Percentiles rank a stretch among this genome's conserved stretches.
Evolutionary conservation across 2,113 vertebrate species (phyloP).

Genomic region (Epinephelus fuscoguttatus): DNA sequence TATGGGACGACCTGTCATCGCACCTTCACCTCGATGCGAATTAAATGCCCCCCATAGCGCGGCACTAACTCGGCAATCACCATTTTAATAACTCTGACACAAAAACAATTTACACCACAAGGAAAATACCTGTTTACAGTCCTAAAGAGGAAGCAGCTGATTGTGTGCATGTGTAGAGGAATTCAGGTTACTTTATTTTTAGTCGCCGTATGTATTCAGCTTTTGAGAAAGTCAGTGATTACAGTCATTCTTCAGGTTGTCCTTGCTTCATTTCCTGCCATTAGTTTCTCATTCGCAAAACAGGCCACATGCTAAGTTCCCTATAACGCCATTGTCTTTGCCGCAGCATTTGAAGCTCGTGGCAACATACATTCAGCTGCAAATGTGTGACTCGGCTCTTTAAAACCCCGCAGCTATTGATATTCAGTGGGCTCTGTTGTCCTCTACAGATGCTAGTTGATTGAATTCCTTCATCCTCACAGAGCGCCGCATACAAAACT

Average conservation of each 20-base stretch:
- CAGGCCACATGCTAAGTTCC: constrained; percentile 9
- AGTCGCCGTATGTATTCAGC: background rate
- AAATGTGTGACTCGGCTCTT: constrained; percentile 38
- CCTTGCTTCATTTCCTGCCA: background rate
- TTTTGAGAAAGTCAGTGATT: background rate
- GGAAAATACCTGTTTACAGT: background rate
- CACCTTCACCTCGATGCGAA: constrained; percentile 47
- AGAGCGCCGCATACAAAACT: constrained; percentile 46
- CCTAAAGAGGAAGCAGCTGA: background rate
- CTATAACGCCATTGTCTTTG: constrained; percentile 3
- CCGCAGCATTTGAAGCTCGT: background rate
- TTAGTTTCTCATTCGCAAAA: background rate
- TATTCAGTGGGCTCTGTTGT: constrained; percentile 53
- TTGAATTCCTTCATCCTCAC: constrained; percentile 64
- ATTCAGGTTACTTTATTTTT: background rate
- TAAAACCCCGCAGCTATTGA: constrained; percentile 34
- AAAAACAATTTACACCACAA: background rate
- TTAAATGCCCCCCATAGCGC: constrained; percentile 43
- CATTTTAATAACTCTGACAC: constrained; percentile 47
- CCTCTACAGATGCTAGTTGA: constrained; percentile 43
- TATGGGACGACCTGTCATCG: constrained; percentile 47
- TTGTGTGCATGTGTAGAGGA: background rate
- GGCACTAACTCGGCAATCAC: constrained; percentile 36
- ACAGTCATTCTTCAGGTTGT: background rate
- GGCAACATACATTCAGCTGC: constrained; percentile 33